These are phyloP conservation scores for Etheostoma nigrum DNA, from an alignment of 2,797 vertebrate genomes.

Conservation along the genomic window DNA sequence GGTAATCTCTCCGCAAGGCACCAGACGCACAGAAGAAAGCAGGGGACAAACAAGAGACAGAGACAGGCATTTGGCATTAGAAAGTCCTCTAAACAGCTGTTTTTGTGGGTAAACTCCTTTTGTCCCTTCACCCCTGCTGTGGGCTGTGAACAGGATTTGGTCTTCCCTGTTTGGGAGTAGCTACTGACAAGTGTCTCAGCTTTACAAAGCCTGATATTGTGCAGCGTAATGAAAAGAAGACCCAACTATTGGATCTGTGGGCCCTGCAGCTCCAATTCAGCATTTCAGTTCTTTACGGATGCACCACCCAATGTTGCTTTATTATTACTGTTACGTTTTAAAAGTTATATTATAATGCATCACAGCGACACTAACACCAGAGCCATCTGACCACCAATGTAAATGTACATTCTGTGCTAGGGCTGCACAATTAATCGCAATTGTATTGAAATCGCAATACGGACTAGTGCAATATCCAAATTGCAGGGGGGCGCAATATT, in stretches of 20 bases:
- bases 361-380: too few species aligned
- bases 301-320: neutral
- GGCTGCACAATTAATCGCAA: too few species aligned
- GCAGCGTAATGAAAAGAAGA: neutral
- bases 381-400: neutral
- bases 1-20: slow-evolving; percentile 44
- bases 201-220: neutral
- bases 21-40: slow-evolving; percentile 21
- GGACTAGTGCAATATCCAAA: too few species aligned
- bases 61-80: slow-evolving; percentile 8
- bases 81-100: slow-evolving; percentile 16
- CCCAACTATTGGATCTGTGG: neutral
- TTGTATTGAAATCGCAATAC: too few species aligned
- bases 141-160: neutral
- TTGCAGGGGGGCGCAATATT: too few species aligned
- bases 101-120: slow-evolving; percentile 14
- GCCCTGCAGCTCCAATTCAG: neutral
- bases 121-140: slow-evolving; percentile 15
- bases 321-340: neutral
- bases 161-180: slow-evolving; percentile 4
- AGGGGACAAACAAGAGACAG: slow-evolving; percentile 28
- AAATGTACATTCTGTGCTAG: neutral
- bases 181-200: slow-evolving; percentile 9
- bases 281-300: neutral
- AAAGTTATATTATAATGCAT: neutral